A percentile compares a stretch with the other conserved stretches of the same genome.
Conservation (phyloP, 2,113 vertebrate genomes). For the Gasterosteus nipponicus region DNA sequence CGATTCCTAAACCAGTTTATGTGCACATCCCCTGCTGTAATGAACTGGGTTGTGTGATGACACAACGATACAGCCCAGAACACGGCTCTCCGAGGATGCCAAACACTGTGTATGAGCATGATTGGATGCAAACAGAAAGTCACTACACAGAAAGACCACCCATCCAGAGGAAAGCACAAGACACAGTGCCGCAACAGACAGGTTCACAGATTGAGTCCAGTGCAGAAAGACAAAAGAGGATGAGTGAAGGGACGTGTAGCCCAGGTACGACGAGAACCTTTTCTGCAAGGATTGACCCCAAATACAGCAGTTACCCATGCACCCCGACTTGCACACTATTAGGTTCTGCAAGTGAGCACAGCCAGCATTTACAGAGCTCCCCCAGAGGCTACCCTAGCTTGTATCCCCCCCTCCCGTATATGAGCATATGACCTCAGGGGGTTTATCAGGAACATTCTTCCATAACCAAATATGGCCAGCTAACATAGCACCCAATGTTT, state of each 20-base stretch:
- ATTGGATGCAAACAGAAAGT: slow-evolving; percentile 73
- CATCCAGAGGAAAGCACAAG: slow-evolving; percentile 63
- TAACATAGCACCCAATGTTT: slow-evolving; percentile 74
- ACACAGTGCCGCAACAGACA: slow-evolving; percentile 58
- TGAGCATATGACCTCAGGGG: slow-evolving; percentile 75
- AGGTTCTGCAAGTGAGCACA: slow-evolving; percentile 69
- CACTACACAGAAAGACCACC: slow-evolving; percentile 56
- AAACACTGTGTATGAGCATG: slow-evolving; percentile 71
- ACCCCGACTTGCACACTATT: slow-evolving; percentile 63
- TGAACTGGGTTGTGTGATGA: slow-evolving; percentile 74
- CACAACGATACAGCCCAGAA: slow-evolving; percentile 70
- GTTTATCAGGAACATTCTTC: slow-evolving; percentile 77
- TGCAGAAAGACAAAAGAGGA: slow-evolving; percentile 68
- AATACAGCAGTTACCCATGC: slow-evolving; percentile 68
- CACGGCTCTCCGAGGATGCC: slow-evolving; percentile 62
- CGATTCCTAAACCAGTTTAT: slow-evolving; percentile 88
- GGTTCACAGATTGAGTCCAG: slow-evolving; percentile 62
- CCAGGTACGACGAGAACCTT: slow-evolving; percentile 54
- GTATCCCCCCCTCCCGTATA: slow-evolving; percentile 68
- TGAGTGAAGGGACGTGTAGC: slow-evolving; percentile 58
- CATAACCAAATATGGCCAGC: slow-evolving; percentile 72
- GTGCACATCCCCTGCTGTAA: slow-evolving; percentile 79
- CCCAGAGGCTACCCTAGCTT: slow-evolving; percentile 62
- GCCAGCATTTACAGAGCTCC: slow-evolving; percentile 70
- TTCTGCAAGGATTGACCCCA: slow-evolving; percentile 69